These are phyloP conservation scores for Phaethon lepturus DNA, from an alignment of 2,113 vertebrate genomes.

Conservation along the genomic window DNA sequence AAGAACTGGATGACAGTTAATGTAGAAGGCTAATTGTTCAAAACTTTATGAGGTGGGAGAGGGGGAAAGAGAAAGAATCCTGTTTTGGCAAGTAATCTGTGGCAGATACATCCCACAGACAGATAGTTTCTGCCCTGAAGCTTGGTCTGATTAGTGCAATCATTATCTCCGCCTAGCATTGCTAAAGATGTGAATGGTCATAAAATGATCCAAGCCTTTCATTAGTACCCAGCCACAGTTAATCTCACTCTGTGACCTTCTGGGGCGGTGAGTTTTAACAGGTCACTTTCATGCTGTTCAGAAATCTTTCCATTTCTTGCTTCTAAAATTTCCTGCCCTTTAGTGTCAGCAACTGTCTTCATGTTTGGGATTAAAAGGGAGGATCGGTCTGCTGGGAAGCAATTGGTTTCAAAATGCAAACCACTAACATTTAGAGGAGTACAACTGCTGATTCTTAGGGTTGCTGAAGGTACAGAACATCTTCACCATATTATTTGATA, in stretches of 20 bases:
- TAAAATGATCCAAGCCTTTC: background rate
- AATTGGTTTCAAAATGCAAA: background rate
- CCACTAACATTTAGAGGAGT: background rate
- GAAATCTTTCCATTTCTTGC: slow-evolving; percentile 16
- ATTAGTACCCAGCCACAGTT: background rate
- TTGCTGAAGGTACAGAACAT: background rate
- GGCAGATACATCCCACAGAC: background rate
- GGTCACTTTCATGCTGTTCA: background rate
- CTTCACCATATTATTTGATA: background rate
- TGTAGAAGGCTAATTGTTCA: background rate
- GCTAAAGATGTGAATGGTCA: background rate
- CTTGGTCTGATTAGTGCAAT: background rate
- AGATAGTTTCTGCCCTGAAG: background rate
- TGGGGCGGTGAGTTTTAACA: background rate
- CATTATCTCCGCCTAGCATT: background rate
- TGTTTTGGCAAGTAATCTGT: background rate
- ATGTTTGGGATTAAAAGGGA: background rate
- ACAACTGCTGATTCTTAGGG: background rate
- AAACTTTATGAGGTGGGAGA: slow-evolving; percentile 3
- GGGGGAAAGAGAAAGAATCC: background rate
- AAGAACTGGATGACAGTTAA: background rate
- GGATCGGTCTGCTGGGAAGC: background rate
- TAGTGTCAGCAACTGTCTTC: background rate
- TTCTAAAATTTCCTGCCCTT: background rate
- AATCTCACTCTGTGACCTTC: background rate